These are phyloP conservation scores for Steinernema carpocapsae DNA, from an alignment of 2,888 invertebrate species.

Conservation along the genomic window DNA sequence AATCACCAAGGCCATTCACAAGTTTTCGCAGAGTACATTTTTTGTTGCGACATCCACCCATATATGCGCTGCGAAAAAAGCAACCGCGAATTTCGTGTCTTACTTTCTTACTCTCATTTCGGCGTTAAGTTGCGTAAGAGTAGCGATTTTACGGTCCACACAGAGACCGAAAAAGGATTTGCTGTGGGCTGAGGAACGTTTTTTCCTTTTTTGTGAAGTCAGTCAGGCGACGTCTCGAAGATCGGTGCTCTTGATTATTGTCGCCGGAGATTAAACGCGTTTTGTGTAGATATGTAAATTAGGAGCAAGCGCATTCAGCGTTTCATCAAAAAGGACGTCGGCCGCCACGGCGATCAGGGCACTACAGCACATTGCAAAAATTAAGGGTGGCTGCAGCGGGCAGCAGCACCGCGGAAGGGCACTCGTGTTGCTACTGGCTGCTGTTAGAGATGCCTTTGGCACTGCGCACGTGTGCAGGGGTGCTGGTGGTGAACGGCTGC, in stretches of 20 bases:
- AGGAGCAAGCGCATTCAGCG: not conserved
- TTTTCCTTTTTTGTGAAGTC: too few species aligned
- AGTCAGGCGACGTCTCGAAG: not conserved
- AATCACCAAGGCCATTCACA: too few species aligned
- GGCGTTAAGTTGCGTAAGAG: too few species aligned
- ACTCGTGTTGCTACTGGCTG: not conserved
- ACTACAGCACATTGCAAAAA: not conserved
- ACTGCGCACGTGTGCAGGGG: conserved; percentile 9
- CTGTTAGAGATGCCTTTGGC: not conserved
- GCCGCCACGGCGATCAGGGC: not conserved
- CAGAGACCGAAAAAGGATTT: too few species aligned
- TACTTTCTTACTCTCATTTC: too few species aligned
- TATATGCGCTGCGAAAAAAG: too few species aligned
- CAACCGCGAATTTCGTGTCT: too few species aligned
- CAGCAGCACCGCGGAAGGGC: not conserved
- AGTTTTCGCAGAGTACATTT: too few species aligned
- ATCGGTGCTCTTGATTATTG: conserved; percentile 26
- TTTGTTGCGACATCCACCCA: too few species aligned
- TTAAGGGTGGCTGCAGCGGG: not conserved
- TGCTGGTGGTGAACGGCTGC: not conserved
- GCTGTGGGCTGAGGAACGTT: too few species aligned
- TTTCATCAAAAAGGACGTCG: too few species aligned
- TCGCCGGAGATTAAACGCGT: not conserved
- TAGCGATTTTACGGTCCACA: too few species aligned
- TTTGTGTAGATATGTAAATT: conserved; percentile 24